phyloP scores from a whole-genome alignment of 2,113 vertebrate genomes.

The Halcyon malimbica region DNA sequence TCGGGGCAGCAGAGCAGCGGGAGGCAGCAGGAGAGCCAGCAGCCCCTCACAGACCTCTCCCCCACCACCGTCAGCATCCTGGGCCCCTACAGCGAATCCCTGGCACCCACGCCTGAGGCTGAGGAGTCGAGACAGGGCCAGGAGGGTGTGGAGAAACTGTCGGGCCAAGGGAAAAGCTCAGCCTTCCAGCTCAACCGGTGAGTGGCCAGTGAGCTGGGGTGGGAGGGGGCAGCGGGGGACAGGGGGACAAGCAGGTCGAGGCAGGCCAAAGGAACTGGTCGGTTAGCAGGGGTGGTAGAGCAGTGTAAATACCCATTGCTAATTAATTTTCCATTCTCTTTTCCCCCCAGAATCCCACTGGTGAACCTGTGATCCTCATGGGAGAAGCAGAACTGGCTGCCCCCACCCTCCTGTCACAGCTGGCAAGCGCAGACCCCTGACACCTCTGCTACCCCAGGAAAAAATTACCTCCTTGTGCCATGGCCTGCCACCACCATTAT shows the following conservation, averaged over 20 bases:
- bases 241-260: neutral
- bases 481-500: constrained; percentile 9
- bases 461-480: constrained; percentile 52
- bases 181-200: constrained; percentile 83
- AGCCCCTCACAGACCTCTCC: constrained; percentile 81
- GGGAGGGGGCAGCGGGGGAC: neutral
- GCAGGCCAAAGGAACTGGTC: accelerated
- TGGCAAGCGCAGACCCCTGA: neutral
- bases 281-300: accelerated
- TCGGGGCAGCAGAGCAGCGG: constrained; percentile 76
- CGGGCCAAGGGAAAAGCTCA: constrained; percentile 35
- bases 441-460: constrained; percentile 35
- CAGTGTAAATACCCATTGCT: accelerated
- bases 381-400: constrained; percentile 35
- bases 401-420: neutral
- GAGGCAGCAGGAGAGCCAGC: constrained; percentile 80
- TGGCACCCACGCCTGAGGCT: constrained; percentile 61
- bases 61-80: constrained; percentile 79
- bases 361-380: constrained; percentile 79
- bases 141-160: constrained; percentile 48
- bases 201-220: neutral
- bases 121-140: constrained; percentile 71
- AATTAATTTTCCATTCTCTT: constrained; percentile 2
- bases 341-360: constrained; percentile 78
- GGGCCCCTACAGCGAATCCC: constrained; percentile 74